Evolutionary conservation across 1,140 invertebrate genomes (phyloP).

Genomic region (Leptopilina boulardi): DNA sequence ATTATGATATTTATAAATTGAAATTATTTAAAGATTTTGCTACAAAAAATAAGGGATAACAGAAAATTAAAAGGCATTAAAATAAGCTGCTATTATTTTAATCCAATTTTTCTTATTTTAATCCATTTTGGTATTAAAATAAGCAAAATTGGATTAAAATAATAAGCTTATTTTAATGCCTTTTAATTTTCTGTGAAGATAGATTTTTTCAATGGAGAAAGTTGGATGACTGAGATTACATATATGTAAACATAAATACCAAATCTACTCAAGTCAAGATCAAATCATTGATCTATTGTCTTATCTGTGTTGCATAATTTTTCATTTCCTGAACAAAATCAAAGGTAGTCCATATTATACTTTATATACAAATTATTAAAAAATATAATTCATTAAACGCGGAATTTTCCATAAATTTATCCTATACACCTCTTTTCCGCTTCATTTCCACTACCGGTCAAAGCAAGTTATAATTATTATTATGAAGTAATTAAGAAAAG

Average conservation of each 20-base stretch:
- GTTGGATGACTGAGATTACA: not conserved
- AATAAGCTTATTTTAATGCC: too few species aligned
- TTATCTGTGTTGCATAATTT: not conserved
- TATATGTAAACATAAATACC: not conserved
- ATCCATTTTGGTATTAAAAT: too few species aligned
- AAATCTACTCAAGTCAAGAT: not conserved
- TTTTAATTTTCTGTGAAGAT: too few species aligned
- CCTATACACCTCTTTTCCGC: not conserved
- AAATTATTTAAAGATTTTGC: too few species aligned
- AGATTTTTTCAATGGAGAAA: not conserved
- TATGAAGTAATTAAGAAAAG: slow-evolving; percentile 8
- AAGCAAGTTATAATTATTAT: not conserved
- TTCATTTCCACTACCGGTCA: slow-evolving; percentile 9
- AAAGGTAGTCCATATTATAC: too few species aligned
- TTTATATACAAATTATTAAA: too few species aligned
- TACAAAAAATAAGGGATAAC: too few species aligned
- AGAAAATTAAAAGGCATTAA: too few species aligned
- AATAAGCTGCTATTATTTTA: too few species aligned
- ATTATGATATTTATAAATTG: too few species aligned
- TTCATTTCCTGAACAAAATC: not conserved
- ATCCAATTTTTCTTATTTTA: too few species aligned
- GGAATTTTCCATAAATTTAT: not conserved
- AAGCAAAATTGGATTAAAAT: too few species aligned
- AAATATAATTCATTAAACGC: not conserved
- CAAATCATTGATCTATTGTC: not conserved